Evolutionary conservation across 2,797 vertebrate genomes (phyloP).

Genomic region (Thalassophryne amazonica): DNA sequence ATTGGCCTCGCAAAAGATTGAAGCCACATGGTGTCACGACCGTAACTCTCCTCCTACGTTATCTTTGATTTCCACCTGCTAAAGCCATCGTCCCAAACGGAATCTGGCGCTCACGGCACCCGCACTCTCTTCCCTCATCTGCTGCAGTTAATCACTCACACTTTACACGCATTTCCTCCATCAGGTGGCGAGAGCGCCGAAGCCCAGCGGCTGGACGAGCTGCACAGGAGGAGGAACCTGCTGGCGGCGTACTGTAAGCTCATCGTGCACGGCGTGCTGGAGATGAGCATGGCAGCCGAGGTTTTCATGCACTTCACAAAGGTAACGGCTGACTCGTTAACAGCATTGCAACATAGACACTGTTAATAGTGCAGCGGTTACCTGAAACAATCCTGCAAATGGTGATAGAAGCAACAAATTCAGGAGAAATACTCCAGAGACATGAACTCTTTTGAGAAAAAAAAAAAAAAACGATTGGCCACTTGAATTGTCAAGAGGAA

Average conservation of each 20-base stretch:
- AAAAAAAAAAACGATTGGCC: too few relatives aligned
- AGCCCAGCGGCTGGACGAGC: slow-evolving; percentile 72
- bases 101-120: slow-evolving; percentile 6
- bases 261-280: slow-evolving; percentile 82
- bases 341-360: too few relatives aligned
- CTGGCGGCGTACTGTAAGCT: slow-evolving; percentile 90
- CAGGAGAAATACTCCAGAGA: too few relatives aligned
- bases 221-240: slow-evolving; percentile 81
- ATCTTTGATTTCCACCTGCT: slow-evolving; percentile 77
- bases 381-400: too few relatives aligned
- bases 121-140: too few relatives aligned
- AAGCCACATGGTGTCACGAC: slow-evolving; percentile 76
- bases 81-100: slow-evolving; percentile 68
- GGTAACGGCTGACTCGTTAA: slow-evolving; percentile 65
- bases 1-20: slow-evolving; percentile 71
- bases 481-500: too few relatives aligned
- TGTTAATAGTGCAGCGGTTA: too few relatives aligned
- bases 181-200: slow-evolving; percentile 65
- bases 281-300: slow-evolving; percentile 84
- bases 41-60: slow-evolving; percentile 61
- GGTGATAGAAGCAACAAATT: too few relatives aligned
- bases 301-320: slow-evolving; percentile 89
- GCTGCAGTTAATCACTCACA: too few relatives aligned
- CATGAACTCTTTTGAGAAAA: too few relatives aligned
- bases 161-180: too few relatives aligned